These are phyloP conservation scores for Melanocharis versteri DNA, from an alignment of 2,113 vertebrate genomes.

Conservation along the genomic window DNA sequence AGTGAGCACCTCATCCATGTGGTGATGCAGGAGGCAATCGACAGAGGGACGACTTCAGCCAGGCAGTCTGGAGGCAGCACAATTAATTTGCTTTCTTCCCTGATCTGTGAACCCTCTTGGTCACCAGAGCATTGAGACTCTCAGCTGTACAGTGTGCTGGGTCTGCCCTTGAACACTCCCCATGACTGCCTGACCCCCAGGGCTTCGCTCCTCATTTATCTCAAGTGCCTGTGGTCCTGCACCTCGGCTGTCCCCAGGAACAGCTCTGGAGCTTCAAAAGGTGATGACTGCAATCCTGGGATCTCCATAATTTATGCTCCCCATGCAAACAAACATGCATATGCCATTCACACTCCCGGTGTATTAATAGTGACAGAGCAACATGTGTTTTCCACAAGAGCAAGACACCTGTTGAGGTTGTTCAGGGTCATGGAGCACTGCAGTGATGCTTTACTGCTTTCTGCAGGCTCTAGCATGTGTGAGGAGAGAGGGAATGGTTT, in stretches of 20 bases:
- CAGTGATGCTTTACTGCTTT: neutral
- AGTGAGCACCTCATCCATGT: neutral
- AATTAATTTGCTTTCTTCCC: neutral
- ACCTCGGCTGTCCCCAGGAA: neutral
- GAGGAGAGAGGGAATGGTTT: neutral
- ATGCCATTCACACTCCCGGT: neutral
- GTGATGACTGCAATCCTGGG: neutral
- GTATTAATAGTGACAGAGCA: constrained; percentile 55
- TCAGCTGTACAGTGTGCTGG: neutral
- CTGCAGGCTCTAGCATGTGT: neutral
- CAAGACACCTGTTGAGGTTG: constrained; percentile 48
- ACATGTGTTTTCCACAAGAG: constrained; percentile 19
- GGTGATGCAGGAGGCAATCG: fast-evolving
- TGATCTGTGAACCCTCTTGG: neutral
- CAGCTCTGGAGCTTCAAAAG: neutral
- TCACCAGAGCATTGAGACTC: neutral
- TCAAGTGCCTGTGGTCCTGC: neutral
- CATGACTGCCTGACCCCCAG: neutral
- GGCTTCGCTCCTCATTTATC: neutral
- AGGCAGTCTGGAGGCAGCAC: neutral
- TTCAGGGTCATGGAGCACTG: neutral
- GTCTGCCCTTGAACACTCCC: neutral
- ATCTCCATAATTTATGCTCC: constrained; percentile 29
- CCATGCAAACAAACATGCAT: constrained; percentile 7
- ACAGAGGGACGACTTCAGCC: neutral